Percentiles rank a stretch among this genome's conserved stretches.
Conservation (phyloP, 2,797 vertebrate species). For the Takifugu ocellatus region DNA sequence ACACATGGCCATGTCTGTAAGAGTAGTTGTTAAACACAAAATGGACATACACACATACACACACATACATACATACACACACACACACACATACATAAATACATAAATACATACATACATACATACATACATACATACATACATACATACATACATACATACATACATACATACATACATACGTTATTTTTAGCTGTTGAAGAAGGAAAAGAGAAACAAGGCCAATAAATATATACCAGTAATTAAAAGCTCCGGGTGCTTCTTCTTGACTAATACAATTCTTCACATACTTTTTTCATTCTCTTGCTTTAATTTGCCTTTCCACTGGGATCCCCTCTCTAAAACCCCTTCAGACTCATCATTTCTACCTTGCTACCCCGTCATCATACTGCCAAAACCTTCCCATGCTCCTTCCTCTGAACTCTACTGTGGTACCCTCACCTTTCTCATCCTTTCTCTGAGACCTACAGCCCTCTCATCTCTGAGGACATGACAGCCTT, state of each 20-base stretch:
- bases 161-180: background rate
- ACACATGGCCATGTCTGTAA: too few relatives aligned
- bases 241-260: conserved; percentile 32
- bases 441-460: conserved; percentile 50
- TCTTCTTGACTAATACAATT: conserved; percentile 37
- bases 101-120: too few relatives aligned
- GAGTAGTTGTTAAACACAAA: too few relatives aligned
- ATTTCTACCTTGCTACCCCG: conserved; percentile 34
- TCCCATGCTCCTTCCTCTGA: conserved; percentile 55
- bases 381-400: conserved; percentile 41
- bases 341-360: conserved; percentile 25
- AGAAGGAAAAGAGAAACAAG: conserved; percentile 11
- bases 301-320: conserved; percentile 41
- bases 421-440: conserved; percentile 36
- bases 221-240: conserved; percentile 10
- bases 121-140: too few relatives aligned
- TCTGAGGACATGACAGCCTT: conserved; percentile 38
- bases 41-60: too few relatives aligned
- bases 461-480: conserved; percentile 53
- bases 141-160: too few relatives aligned
- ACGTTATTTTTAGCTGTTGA: conserved; percentile 1
- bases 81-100: too few relatives aligned
- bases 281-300: conserved; percentile 43
- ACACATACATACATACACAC: too few relatives aligned
- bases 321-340: conserved; percentile 33